Conservation (phyloP, 53 echinoderm and acorn worm species). For the Apostichopus leukothele region DNA sequence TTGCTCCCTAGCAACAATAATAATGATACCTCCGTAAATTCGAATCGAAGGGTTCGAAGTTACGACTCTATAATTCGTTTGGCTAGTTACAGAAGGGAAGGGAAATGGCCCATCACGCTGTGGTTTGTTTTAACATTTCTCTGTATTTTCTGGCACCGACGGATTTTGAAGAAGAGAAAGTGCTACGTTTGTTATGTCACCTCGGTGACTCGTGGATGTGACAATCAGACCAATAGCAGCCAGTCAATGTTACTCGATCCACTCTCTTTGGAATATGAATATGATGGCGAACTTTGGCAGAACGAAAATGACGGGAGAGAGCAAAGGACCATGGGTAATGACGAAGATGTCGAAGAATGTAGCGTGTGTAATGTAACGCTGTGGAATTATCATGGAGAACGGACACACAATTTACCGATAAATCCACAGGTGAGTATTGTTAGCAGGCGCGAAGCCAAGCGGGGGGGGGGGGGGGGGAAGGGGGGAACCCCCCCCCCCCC, state of each 20-base stretch:
- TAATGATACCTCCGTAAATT: neutral
- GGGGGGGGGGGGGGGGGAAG: too few species aligned
- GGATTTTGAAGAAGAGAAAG: neutral
- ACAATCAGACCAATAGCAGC: neutral
- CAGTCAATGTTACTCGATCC: slow-evolving; percentile 8
- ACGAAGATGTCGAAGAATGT: neutral
- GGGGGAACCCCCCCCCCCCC: too few species aligned
- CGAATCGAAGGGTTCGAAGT: neutral
- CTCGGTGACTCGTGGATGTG: neutral
- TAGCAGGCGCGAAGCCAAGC: too few species aligned
- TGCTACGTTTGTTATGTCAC: slow-evolving; percentile 22
- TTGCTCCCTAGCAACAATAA: slow-evolving; percentile 1
- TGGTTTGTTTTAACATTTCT: slow-evolving; percentile 13
- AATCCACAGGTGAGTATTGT: neutral
- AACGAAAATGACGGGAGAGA: neutral
- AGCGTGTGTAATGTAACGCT: neutral
- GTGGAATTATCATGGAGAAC: slow-evolving; percentile 16
- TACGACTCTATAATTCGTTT: neutral
- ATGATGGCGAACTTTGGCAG: slow-evolving; percentile 18
- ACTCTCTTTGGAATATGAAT: slow-evolving; percentile 25
- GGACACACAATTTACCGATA: neutral
- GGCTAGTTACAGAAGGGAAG: neutral
- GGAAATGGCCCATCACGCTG: neutral
- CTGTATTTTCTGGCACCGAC: neutral
- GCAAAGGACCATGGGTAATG: neutral